A percentile compares a stretch with the other conserved stretches of the same genome.
phyloP scores from a whole-genome alignment of 1,140 invertebrate species.

The Campodea augens region DNA sequence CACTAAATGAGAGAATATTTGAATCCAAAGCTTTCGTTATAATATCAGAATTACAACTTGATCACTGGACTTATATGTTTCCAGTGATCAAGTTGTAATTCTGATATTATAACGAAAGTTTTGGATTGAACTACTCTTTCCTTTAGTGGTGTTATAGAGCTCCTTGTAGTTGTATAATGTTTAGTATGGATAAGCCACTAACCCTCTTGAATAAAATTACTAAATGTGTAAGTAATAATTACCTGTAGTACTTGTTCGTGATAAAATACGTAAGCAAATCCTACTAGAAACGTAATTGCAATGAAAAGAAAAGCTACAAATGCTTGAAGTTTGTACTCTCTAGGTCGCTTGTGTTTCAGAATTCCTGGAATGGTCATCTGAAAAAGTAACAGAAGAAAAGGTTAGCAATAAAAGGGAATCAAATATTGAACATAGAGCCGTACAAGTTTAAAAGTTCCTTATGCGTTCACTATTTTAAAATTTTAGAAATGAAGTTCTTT shows the following conservation, averaged over 20 bases:
- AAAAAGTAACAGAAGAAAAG: constrained; percentile 10
- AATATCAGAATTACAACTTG: too few species aligned
- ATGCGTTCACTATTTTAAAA: neutral
- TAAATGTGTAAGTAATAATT: too few species aligned
- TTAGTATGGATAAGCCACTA: too few species aligned
- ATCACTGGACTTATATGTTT: too few species aligned
- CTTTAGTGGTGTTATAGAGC: too few species aligned
- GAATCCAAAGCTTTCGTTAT: too few species aligned
- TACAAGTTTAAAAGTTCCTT: constrained; percentile 2
- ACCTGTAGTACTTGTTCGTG: constrained; percentile 49
- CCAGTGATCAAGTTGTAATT: too few species aligned
- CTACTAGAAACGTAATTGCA: constrained; percentile 54
- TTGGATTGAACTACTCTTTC: too few species aligned
- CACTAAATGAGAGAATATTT: too few species aligned
- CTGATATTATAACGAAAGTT: too few species aligned
- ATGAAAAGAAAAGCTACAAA: constrained; percentile 64
- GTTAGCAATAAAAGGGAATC: neutral
- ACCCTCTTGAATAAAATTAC: too few species aligned
- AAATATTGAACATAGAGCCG: neutral
- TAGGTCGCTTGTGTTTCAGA: constrained; percentile 35
- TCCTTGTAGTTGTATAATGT: too few species aligned
- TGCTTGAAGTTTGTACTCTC: constrained; percentile 42
- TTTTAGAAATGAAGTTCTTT: neutral
- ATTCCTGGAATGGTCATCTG: constrained; percentile 30
- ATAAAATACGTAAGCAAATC: constrained; percentile 62